A percentile compares a stretch with the other conserved stretches of the same genome.
phyloP scores from a whole-genome alignment of 1,140 invertebrate species.

The Zaprionus africanus region DNA sequence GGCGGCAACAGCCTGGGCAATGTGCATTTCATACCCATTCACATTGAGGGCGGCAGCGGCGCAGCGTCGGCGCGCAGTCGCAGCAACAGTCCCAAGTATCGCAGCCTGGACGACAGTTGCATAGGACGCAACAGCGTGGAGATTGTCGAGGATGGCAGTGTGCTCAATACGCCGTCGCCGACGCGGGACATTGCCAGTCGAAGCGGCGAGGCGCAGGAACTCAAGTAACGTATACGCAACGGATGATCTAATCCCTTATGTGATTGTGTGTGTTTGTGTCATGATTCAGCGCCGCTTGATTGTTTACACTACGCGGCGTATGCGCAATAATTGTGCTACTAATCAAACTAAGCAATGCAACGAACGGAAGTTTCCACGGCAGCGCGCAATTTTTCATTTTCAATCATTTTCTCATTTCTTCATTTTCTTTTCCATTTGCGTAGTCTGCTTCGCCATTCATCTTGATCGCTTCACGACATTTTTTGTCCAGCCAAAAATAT shows the following conservation, averaged over 20 bases:
- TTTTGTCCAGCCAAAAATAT: constrained; percentile 11
- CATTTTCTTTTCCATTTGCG: constrained; percentile 15
- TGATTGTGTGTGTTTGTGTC: constrained; percentile 1
- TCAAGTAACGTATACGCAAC: constrained; percentile 66
- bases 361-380: background rate
- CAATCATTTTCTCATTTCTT: no score
- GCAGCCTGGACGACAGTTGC: constrained; percentile 75
- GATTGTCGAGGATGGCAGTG: constrained; percentile 70
- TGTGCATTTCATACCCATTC: constrained; percentile 83
- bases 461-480: constrained; percentile 47
- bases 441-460: constrained; percentile 53
- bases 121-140: constrained; percentile 69
- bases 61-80: constrained; percentile 47
- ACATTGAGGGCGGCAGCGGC: constrained; percentile 74
- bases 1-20: constrained; percentile 76
- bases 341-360: background rate
- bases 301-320: constrained; percentile 42
- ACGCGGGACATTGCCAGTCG: constrained; percentile 13
- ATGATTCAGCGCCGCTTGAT: constrained; percentile 11
- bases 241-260: constrained; percentile 44
- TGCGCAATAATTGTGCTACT: constrained; percentile 46
- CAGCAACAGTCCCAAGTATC: constrained; percentile 67
- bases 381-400: constrained; percentile 37
- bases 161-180: constrained; percentile 49
- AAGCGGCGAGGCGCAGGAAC: constrained; percentile 55